A percentile compares a stretch with the other conserved stretches of the same genome.
Evolutionary conservation across 1,140 invertebrate genomes (phyloP).

Genomic region (Penaeus vannamei): DNA sequence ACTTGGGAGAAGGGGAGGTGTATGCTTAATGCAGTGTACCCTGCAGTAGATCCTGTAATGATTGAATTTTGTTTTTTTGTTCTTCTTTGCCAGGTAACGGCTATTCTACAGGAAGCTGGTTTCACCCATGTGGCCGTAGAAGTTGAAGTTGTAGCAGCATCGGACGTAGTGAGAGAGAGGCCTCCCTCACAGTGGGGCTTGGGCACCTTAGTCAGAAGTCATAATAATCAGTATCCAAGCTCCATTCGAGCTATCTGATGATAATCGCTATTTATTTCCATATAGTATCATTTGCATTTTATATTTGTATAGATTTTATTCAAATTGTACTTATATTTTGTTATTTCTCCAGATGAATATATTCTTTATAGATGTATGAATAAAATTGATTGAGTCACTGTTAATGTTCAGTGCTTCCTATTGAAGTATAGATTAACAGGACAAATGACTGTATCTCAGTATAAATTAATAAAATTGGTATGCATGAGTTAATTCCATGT

Average conservation of each 20-base stretch:
- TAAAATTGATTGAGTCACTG: too few relatives aligned
- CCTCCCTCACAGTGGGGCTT: conserved; percentile 52
- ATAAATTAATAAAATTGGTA: too few relatives aligned
- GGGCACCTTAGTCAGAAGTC: conserved; percentile 45
- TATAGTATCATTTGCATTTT: not conserved
- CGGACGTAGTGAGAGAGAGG: not conserved
- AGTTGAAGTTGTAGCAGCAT: conserved; percentile 32
- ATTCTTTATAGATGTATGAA: not conserved
- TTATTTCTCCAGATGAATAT: conserved; percentile 13
- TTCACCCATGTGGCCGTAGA: conserved; percentile 50
- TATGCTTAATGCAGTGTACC: too few relatives aligned
- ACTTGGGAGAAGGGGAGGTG: too few relatives aligned
- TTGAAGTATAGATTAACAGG: too few relatives aligned
- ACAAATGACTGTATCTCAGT: too few relatives aligned
- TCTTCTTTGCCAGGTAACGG: conserved; percentile 38
- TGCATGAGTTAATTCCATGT: too few relatives aligned
- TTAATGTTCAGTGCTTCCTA: too few relatives aligned
- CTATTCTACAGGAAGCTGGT: conserved; percentile 52
- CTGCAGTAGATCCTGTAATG: too few relatives aligned
- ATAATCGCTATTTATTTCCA: not conserved
- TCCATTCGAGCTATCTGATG: conserved; percentile 37
- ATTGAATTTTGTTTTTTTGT: too few relatives aligned
- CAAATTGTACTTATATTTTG: not conserved
- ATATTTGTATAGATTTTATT: not conserved
- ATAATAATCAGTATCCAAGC: conserved; percentile 37